A percentile compares a stretch with the other conserved stretches of the same genome.
Evolutionary conservation across 2,113 vertebrate genomes (phyloP).

Genomic region (Laterallus jamaicensis): DNA sequence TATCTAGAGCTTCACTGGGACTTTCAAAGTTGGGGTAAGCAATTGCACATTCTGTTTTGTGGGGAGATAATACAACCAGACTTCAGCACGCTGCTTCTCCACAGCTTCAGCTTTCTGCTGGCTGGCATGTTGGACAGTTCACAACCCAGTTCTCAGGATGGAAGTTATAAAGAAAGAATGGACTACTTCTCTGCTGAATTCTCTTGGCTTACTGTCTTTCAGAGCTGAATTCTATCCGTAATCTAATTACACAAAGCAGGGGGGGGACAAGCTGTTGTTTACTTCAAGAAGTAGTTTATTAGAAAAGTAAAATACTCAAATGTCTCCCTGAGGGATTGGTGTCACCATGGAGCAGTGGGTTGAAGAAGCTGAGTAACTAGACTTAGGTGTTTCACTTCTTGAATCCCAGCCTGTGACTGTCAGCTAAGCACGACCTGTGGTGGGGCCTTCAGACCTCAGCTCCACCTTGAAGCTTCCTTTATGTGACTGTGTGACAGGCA

Average conservation of each 20-base stretch:
- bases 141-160: neutral
- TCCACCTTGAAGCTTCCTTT: neutral
- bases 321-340: neutral
- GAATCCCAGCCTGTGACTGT: neutral
- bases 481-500: neutral
- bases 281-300: neutral
- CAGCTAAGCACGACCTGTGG: neutral
- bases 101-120: neutral
- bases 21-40: slow-evolving; percentile 99
- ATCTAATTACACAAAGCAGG: neutral
- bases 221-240: neutral
- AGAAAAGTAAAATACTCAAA: neutral
- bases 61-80: neutral
- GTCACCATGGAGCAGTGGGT: neutral
- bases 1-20: slow-evolving; percentile 99
- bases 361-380: neutral
- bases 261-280: neutral
- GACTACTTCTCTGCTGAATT: neutral
- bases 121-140: neutral
- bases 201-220: neutral
- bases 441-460: neutral
- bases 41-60: neutral
- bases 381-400: neutral
- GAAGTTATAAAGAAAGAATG: neutral
- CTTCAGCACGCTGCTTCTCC: neutral